Conservation (phyloP, 2,113 vertebrate genomes). For the Rostratula benghalensis region DNA sequence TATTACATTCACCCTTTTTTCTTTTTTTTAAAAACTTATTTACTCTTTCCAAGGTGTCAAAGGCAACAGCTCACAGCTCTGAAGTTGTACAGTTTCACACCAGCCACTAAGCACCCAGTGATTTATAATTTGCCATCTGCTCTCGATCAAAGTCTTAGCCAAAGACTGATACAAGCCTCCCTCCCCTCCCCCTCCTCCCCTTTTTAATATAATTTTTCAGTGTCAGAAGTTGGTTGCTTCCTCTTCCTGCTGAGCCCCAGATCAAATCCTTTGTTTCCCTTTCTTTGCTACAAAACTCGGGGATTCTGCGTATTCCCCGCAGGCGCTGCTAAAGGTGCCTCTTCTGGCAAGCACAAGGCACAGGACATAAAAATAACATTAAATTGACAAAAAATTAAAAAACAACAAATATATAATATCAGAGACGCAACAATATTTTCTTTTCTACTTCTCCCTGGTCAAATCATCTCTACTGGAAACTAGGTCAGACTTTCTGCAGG, state of each 20-base stretch:
- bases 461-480: not conserved
- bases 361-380: not conserved
- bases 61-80: slow-evolving; percentile 41
- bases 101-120: slow-evolving; percentile 2
- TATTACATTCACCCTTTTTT: not conserved
- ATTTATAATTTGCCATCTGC: slow-evolving; percentile 59
- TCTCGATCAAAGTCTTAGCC: slow-evolving; percentile 22
- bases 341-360: not conserved
- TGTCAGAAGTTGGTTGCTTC: slow-evolving; percentile 17
- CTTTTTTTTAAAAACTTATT: not conserved
- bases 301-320: not conserved
- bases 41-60: slow-evolving; percentile 37
- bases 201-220: slow-evolving; percentile 18
- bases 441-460: not conserved
- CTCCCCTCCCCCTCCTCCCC: not conserved
- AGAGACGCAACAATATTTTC: not conserved
- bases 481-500: slow-evolving; percentile 17
- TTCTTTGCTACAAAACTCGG: not conserved
- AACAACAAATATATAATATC: not conserved
- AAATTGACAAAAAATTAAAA: not conserved
- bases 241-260: not conserved
- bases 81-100: slow-evolving; percentile 38
- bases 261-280: not conserved
- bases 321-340: not conserved
- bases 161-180: not conserved